Evolutionary conservation across 2,797 vertebrate genomes (phyloP), one percentile per base, ranked within the genome.

Genomic region (Tragelaphus oryx): DNA sequence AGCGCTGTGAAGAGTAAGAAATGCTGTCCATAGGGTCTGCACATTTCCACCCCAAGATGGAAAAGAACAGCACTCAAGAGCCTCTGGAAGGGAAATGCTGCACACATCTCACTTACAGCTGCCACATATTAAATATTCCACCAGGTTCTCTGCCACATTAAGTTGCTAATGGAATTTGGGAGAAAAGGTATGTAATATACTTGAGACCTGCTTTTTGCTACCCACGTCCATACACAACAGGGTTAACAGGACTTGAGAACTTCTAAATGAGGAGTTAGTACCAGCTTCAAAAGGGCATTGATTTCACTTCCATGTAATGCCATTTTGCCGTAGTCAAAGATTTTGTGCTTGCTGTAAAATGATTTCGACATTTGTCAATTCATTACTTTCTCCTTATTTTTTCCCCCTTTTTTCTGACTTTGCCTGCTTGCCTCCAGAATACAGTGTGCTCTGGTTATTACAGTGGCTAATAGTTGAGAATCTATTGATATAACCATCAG

Each of bases 11-110:
- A 93, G 96, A 97, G 94, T 92, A 95, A 98, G 97, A 97, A 98
- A 97, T 95, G 95, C 85, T 97, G 96, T 98, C 98, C 85, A 30
- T 96, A 95, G 95, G 96, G 95, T 97, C 96, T 98, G 93, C 97
- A 97, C 95, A 57, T 96, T 96, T 94, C 96, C 96, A 95, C 94
- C 95, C n/a, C 83, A 92, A 92, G 95, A 97, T 96, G 93, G 37
- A 60, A 85, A 96, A 92, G 95, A 96, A 65, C 84, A 93, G 96
- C 91, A 91, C 75, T 65, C 57, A 26, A 50, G 33, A 96, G 87
- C 97, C 81, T 95, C 97, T 97, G 98, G 97, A 96, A 95, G 91
- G 95, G 96, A 95, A 95, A 94, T 68, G 79, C 92, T 86, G 79
- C 57, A 37, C 95, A 93, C 94, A 74, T 85, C 96, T 96, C 88